Base-by-base conservation (phyloP, 2,113 vertebrate species). In the Notiomystis cincta region DNA sequence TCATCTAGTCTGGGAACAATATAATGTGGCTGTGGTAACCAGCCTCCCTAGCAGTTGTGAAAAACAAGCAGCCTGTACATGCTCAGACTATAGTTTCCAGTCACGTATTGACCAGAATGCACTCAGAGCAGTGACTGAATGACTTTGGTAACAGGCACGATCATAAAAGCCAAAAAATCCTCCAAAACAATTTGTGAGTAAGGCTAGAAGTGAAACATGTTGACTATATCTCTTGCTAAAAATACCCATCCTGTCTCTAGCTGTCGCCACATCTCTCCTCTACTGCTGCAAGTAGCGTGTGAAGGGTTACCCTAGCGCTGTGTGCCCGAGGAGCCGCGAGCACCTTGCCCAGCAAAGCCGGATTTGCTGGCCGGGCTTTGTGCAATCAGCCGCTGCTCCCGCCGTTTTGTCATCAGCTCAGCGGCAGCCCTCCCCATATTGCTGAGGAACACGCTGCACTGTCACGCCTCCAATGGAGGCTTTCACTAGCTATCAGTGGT, bases 251-350 rank as follows among this genome's bases (percentile, higher is more conserved):
- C 37, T 0, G 0, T 31, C 67, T 96, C 79, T 73, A 88, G 92
- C 87, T 95, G 95, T 95, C 92, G 92, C 81, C 95, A 92, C 75
- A 4, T 94, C 79, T 94, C 90, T 94, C 64, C 82, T 96, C 47
- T 92, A 91, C 93, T 88, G 82, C 79, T 78, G 48, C 40, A 47
- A 87, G 82, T 31, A 82, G 64, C 1, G 1, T 83, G 64, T 87
- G 92, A 95, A 90, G 95, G 76, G 96, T 93, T 95, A 82, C 48
- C 58, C 93, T 81, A 62, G 78, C 25, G 10, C 79, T 62, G 42
- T n/a, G 87, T 5, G 78, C 42, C 40, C 42, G 17, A 79, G 69
- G n/a, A 91, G 38, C 92, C 0, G 0, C 0, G 2, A 97, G 79
- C 85, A 81, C 80, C 92, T 83, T 94, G 72, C 85, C 92, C 86